A percentile compares a stretch with the other conserved stretches of the same genome.
Evolutionary conservation across 92 coral and sea anemone species (phyloP).

Genomic region (Plumapathes pennacea): DNA sequence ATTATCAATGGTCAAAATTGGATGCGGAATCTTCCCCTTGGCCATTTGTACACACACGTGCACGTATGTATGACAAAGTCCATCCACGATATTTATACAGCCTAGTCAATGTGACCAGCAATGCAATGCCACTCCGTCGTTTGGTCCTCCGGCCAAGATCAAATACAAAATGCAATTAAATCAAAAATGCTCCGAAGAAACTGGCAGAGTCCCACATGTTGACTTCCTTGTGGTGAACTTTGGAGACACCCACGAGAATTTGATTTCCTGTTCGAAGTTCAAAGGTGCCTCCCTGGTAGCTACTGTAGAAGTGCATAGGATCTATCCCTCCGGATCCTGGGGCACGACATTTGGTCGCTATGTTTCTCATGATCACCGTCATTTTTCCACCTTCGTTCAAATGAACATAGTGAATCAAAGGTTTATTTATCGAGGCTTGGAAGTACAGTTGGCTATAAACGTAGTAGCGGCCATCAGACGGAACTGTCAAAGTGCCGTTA

Average conservation of each 20-base stretch:
- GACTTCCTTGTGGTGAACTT: constrained; percentile 30
- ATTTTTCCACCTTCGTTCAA: constrained; percentile 54
- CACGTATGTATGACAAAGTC: too few species aligned
- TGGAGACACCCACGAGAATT: constrained; percentile 68
- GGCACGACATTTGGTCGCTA: constrained; percentile 66
- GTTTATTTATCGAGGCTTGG: constrained; percentile 48
- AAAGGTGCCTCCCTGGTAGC: constrained; percentile 88
- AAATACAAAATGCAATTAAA: too few species aligned
- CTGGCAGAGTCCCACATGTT: constrained; percentile 74
- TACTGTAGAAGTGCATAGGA: constrained; percentile 65
- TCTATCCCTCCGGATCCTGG: constrained; percentile 41
- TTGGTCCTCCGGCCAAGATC: too few species aligned
- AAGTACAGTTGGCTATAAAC: constrained; percentile 86
- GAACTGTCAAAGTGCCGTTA: constrained; percentile 69
- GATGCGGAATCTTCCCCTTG: background rate
- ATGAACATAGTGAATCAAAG: constrained; percentile 72
- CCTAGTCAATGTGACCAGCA: too few species aligned
- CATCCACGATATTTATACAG: too few species aligned
- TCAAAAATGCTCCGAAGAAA: constrained; percentile 86
- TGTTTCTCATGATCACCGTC: constrained; percentile 69
- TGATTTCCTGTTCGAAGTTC: constrained; percentile 53
- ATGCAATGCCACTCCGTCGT: too few species aligned
- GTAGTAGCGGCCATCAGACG: constrained; percentile 66
- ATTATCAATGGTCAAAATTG: too few species aligned
- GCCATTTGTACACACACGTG: too few species aligned